Percentiles rank a stretch among this genome's conserved stretches.
Conservation (phyloP, 1,140 invertebrate genomes). For the Gerris buenoi region DNA sequence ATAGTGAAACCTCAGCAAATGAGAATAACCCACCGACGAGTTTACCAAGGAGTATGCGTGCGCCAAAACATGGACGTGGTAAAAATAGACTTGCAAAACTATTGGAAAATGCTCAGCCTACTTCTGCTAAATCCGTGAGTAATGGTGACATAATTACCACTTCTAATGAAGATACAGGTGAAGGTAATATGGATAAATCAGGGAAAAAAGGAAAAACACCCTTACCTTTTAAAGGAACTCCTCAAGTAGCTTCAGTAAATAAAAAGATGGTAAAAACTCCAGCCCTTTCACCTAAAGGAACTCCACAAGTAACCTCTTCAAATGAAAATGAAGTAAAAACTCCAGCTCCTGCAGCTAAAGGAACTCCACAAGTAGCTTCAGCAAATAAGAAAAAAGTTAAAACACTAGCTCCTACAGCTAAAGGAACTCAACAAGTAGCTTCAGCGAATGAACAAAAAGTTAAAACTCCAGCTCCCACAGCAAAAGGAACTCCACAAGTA, state of each 20-base stretch:
- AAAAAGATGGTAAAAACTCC: background rate
- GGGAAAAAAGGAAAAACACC: background rate
- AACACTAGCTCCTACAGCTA: background rate
- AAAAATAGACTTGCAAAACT: background rate
- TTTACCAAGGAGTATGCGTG: background rate
- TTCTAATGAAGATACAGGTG: background rate
- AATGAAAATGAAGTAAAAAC: background rate
- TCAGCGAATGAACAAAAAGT: background rate
- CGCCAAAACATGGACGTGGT: background rate
- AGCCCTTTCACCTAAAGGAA: background rate
- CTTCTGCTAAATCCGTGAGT: too few species aligned
- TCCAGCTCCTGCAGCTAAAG: background rate
- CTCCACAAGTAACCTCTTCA: background rate
- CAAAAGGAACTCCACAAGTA: background rate
- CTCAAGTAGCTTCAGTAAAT: background rate
- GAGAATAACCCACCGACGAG: background rate
- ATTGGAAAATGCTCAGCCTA: background rate
- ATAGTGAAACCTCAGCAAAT: background rate
- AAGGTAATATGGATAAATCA: background rate
- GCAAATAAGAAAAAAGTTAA: background rate
- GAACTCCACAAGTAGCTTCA: background rate
- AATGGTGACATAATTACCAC: too few species aligned
- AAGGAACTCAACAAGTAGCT: background rate
- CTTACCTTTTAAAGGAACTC: too few species aligned
- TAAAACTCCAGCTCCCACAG: background rate